A percentile compares a stretch with the other conserved stretches of the same genome.
Conservation (phyloP, 2,797 vertebrate genomes). For the Rhinogobio ventralis region DNA sequence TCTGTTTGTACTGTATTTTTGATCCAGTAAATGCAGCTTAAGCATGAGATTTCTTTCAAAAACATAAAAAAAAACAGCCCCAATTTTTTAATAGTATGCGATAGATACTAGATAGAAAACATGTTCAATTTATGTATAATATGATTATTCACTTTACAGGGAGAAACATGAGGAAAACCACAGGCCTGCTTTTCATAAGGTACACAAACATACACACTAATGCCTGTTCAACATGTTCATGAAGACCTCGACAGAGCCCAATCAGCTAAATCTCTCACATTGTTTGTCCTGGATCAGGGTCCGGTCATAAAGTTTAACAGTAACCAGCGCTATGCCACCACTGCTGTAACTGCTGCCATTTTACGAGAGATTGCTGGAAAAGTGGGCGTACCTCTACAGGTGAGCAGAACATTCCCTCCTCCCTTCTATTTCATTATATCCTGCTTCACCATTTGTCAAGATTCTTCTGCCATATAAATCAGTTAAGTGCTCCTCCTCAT, state of each 20-base stretch:
- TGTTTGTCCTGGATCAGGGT: slow-evolving; percentile 77
- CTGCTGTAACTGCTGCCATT: slow-evolving; percentile 88
- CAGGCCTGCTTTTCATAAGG: slow-evolving; percentile 94
- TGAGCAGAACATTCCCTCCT: slow-evolving; percentile 58
- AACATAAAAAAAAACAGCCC: background rate
- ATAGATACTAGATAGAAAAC: no score
- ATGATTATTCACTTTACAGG: slow-evolving; percentile 68
- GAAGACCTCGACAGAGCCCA: background rate
- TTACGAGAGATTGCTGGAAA: slow-evolving; percentile 84
- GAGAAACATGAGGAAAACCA: slow-evolving; percentile 98
- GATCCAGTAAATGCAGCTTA: background rate
- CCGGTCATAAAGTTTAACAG: slow-evolving; percentile 97
- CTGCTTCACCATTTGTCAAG: background rate
- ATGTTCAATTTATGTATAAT: background rate
- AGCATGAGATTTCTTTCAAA: background rate
- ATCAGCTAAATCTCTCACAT: slow-evolving; percentile 1
- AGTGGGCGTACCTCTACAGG: slow-evolving; percentile 90
- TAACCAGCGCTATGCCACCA: slow-evolving; percentile 96
- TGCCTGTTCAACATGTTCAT: background rate
- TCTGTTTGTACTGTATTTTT: background rate
- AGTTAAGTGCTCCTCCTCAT: background rate
- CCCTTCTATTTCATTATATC: background rate
- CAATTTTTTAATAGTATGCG: background rate
- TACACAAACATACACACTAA: slow-evolving; percentile 60
- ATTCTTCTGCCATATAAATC: slow-evolving; percentile 5